These are phyloP conservation scores for Physella acuta DNA, from an alignment of 1,140 invertebrate species.

Conservation along the genomic window DNA sequence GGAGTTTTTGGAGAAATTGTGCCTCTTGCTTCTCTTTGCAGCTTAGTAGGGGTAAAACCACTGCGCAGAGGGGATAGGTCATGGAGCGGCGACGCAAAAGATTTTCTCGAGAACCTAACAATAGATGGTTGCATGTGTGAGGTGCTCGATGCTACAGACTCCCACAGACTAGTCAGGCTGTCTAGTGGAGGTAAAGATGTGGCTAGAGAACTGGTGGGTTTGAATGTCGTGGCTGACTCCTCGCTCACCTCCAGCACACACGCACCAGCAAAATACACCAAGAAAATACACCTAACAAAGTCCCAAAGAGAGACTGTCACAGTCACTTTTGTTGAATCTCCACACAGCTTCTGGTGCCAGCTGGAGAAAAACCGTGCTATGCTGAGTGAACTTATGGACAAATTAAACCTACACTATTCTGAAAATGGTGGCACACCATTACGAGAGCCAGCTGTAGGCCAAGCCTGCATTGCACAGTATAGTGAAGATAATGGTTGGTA, in stretches of 20 bases:
- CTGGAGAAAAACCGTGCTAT: conserved; percentile 42
- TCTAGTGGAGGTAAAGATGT: conserved; percentile 33
- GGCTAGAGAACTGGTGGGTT: conserved; percentile 36
- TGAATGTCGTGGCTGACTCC: conserved; percentile 36
- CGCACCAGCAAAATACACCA: neutral
- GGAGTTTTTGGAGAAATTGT: conserved; percentile 12
- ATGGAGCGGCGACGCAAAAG: conserved; percentile 47
- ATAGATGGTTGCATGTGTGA: conserved; percentile 39
- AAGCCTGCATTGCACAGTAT: conserved; percentile 75
- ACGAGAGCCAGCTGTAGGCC: conserved; percentile 53
- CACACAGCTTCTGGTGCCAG: conserved; percentile 43
- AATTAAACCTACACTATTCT: conserved; percentile 32
- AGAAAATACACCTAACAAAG: neutral
- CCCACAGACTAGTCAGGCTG: conserved; percentile 34
- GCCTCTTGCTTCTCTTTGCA: conserved; percentile 42
- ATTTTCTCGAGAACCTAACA: conserved; percentile 45
- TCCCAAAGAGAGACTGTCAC: conserved; percentile 28
- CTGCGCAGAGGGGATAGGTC: conserved; percentile 30
- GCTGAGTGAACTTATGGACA: conserved; percentile 60
- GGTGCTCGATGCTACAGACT: conserved; percentile 28
- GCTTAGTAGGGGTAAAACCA: conserved; percentile 40
- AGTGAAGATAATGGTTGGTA: conserved; percentile 74
- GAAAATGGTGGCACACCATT: conserved; percentile 6
- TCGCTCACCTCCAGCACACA: conserved; percentile 2
- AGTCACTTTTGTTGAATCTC: conserved; percentile 40